These are phyloP conservation scores for Drosophila antonietae DNA, from an alignment of 2,888 invertebrate species.

Conservation along the genomic window DNA sequence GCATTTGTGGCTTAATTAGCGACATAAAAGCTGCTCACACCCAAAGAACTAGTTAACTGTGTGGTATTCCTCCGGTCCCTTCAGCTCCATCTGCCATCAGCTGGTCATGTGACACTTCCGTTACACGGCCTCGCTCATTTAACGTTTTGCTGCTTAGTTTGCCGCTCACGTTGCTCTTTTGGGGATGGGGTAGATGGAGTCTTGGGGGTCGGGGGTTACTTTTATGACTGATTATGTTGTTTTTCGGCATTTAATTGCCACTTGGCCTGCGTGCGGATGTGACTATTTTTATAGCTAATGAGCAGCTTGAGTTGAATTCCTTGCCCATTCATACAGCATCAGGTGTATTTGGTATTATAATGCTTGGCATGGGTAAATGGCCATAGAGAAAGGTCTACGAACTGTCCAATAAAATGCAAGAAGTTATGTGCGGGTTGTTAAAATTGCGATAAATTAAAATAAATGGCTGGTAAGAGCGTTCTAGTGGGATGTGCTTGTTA, in stretches of 20 bases:
- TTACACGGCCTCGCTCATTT: slow-evolving; percentile 9
- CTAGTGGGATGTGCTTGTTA: not conserved
- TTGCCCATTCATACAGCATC: slow-evolving; percentile 43
- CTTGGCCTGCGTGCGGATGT: slow-evolving; percentile 63
- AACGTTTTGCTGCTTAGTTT: slow-evolving; percentile 49
- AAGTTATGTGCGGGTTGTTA: slow-evolving; percentile 39
- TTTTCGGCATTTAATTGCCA: slow-evolving; percentile 75
- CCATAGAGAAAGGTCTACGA: not conserved
- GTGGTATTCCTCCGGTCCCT: not conserved
- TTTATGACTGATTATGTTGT: slow-evolving; percentile 77
- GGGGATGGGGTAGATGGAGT: not conserved
- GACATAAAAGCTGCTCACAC: slow-evolving; percentile 51
- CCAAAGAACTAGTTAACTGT: slow-evolving; percentile 31
- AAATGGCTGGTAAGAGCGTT: slow-evolving; percentile 22
- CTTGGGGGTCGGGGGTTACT: slow-evolving; percentile 26
- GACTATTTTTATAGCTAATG: slow-evolving; percentile 77
- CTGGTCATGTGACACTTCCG: slow-evolving; percentile 71
- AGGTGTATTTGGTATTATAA: slow-evolving; percentile 48
- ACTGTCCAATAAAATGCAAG: slow-evolving; percentile 59
- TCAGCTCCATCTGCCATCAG: slow-evolving; percentile 10
- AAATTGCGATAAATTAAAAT: slow-evolving; percentile 61
- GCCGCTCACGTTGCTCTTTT: slow-evolving; percentile 62
- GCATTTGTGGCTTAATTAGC: slow-evolving; percentile 66
- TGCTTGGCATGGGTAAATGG: slow-evolving; percentile 23
- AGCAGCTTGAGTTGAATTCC: slow-evolving; percentile 63